Base-by-base conservation (phyloP, 1,140 invertebrate species). In the Drosophila yakuba region DNA sequence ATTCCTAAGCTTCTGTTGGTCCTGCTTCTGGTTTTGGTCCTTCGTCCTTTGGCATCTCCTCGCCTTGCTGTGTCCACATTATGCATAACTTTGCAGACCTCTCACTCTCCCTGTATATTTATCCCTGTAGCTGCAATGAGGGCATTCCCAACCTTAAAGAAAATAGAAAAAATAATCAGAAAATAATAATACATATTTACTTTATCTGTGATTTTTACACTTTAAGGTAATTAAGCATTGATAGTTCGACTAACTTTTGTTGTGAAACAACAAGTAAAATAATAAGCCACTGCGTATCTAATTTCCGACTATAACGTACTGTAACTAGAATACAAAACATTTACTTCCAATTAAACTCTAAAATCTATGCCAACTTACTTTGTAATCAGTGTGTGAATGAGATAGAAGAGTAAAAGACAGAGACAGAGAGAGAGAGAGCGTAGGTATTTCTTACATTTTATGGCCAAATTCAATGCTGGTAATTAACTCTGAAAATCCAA, bases 401-500 rank as follows among this genome's bases (percentile, higher is more conserved):
- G 50, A 43, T 35, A 14, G 50, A 14, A 2, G 11, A 10, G 17
- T 10, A 4, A 47, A 7, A 23, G 36, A 41, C 28, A 23, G 48
- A 74, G 20, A 55, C 20, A 23, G 72, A 23, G 20, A 12, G 32
- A 23, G 72, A 23, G 20, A 12, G 32, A 23, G 20, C 14, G 23
- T 44, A 55, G 60, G 75, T 77, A 69, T 78, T 63, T 83, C 84
- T 83, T 82, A 79, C 71, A 74, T 88, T 86, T 88, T 88, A 88
- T 61, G 75, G 71, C 72, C 76, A 88, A 89, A 88, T 83, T 89
- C 84, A 89, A 90, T 90, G 86, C 82, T 86, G 88, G 86, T 90
- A 90, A 90, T 90, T 90, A 90, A 90, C 82, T 90, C 83, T 76
- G 86, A 90, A 86, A 90, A 90, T 90, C 88, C 88, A 90, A 90